Conservation (phyloP, 2,888 invertebrate genomes). For the Psylliodes chrysocephalus region DNA sequence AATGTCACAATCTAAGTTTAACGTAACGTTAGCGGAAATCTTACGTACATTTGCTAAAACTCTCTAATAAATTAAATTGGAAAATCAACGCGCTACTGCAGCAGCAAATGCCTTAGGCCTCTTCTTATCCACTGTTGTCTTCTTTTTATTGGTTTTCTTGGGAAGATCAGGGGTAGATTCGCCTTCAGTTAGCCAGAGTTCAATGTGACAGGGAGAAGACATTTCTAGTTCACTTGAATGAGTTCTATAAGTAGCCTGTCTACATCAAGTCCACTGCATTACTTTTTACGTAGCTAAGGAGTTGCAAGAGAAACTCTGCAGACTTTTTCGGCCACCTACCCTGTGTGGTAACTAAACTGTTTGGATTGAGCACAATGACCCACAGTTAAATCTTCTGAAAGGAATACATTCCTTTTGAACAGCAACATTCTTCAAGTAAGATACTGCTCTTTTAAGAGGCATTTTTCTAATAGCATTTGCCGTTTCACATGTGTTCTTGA, state of each 20-base stretch:
- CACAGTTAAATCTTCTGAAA: constrained; percentile 95
- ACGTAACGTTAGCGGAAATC: too few relatives aligned
- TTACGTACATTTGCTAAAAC: too few relatives aligned
- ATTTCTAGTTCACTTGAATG: constrained; percentile 95
- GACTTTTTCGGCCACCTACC: constrained; percentile 99
- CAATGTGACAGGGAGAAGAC: constrained; percentile 99
- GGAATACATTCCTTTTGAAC: constrained; percentile 98
- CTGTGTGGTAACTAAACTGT: constrained; percentile 93
- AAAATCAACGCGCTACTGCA: constrained; percentile 34
- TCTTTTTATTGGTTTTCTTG: constrained; percentile 92
- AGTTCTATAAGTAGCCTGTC: constrained; percentile 98
- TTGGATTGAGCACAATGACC: constrained; percentile 98
- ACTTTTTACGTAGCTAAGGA: constrained; percentile 97
- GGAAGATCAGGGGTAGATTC: constrained; percentile 92
- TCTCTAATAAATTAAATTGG: background rate
- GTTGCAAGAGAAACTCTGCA: constrained; percentile 95
- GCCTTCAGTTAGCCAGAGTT: constrained; percentile 95
- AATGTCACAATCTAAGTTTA: too few relatives aligned
- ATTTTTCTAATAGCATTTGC: constrained; percentile 96
- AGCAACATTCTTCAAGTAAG: constrained; percentile 94
- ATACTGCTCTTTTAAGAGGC: constrained; percentile 92
- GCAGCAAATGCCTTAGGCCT: constrained; percentile 48
- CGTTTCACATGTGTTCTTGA: constrained; percentile 99
- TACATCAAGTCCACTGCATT: constrained; percentile 97
- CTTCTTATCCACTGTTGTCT: constrained; percentile 51